phyloP scores from a whole-genome alignment of 2,888 invertebrate species.

The Ctena decussata region DNA sequence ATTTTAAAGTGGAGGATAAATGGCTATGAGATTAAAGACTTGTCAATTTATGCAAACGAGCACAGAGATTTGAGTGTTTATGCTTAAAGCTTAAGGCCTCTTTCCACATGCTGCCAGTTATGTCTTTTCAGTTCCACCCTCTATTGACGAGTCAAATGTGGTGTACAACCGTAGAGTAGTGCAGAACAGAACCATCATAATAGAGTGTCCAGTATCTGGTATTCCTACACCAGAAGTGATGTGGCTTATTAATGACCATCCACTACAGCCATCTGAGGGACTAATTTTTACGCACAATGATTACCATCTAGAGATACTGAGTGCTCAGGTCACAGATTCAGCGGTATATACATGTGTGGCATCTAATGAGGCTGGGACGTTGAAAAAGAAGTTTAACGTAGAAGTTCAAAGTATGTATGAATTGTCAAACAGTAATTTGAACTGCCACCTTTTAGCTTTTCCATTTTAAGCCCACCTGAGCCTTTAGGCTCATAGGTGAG shows the following conservation, averaged over 20 bases:
- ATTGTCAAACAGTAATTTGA: too few species aligned
- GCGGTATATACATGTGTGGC: slow-evolving; percentile 88
- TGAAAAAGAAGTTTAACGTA: slow-evolving; percentile 84
- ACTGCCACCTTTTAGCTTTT: too few species aligned
- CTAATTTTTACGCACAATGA: slow-evolving; percentile 64
- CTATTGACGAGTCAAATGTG: slow-evolving; percentile 84
- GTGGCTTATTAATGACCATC: slow-evolving; percentile 83
- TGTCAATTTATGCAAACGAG: too few species aligned
- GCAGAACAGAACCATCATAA: slow-evolving; percentile 84
- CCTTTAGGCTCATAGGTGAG: too few species aligned
- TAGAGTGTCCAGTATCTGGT: slow-evolving; percentile 87
- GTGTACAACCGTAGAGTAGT: slow-evolving; percentile 84
- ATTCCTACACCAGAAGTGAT: slow-evolving; percentile 86
- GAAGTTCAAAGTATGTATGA: slow-evolving; percentile 83
- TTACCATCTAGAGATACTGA: slow-evolving; percentile 78
- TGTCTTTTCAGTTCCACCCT: slow-evolving; percentile 78
- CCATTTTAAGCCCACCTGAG: too few species aligned
- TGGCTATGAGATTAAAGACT: too few species aligned
- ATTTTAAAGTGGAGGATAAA: too few species aligned
- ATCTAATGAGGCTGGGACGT: slow-evolving; percentile 87
- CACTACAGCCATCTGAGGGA: slow-evolving; percentile 51
- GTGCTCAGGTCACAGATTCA: slow-evolving; percentile 83
- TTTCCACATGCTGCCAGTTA: too few species aligned
- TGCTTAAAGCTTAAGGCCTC: too few species aligned
- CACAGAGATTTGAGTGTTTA: too few species aligned